Percentiles rank a stretch among this genome's conserved stretches.
Conservation (phyloP, 2,888 invertebrate genomes). For the Dasypolia templi region DNA sequence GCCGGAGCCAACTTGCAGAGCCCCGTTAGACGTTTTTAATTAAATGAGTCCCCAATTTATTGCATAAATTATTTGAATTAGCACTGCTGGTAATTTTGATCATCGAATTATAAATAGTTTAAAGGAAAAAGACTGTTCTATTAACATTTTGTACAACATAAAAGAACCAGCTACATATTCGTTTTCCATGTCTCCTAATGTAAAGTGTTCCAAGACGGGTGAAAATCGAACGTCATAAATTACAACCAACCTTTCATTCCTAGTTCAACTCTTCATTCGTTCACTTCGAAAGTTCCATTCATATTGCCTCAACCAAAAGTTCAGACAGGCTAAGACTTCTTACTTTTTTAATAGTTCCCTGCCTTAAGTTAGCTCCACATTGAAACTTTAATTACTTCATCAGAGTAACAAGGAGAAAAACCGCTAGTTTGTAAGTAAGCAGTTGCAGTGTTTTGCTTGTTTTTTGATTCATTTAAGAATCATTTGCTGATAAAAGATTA, state of each 20-base stretch:
- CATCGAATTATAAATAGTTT: background rate
- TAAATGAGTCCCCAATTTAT: too few species aligned
- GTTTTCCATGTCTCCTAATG: conserved; percentile 34
- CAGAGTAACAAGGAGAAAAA: conserved; percentile 21
- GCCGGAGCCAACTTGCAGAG: too few species aligned
- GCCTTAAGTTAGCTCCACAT: conserved; percentile 44
- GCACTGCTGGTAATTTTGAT: background rate
- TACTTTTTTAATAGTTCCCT: conserved; percentile 57
- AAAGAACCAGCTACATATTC: conserved; percentile 21
- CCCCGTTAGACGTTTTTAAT: too few species aligned
- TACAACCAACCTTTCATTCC: conserved; percentile 59
- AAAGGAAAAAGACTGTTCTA: background rate
- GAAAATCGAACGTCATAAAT: conserved; percentile 60
- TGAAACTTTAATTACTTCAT: conserved; percentile 51
- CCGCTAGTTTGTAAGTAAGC: conserved; percentile 13
- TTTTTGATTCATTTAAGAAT: conserved; percentile 1
- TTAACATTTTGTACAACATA: background rate
- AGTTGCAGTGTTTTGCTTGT: conserved; percentile 7
- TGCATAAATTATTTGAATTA: background rate
- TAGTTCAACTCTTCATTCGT: conserved; percentile 61
- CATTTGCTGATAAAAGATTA: background rate
- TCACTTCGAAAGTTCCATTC: conserved; percentile 64
- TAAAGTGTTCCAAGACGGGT: conserved; percentile 49
- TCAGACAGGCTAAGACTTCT: conserved; percentile 46
- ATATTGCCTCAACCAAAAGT: conserved; percentile 68